Percentiles rank a stretch among this genome's conserved stretches.
Evolutionary conservation across 2,888 invertebrate genomes (phyloP).

Genomic region (Drosophila quinaria): DNA sequence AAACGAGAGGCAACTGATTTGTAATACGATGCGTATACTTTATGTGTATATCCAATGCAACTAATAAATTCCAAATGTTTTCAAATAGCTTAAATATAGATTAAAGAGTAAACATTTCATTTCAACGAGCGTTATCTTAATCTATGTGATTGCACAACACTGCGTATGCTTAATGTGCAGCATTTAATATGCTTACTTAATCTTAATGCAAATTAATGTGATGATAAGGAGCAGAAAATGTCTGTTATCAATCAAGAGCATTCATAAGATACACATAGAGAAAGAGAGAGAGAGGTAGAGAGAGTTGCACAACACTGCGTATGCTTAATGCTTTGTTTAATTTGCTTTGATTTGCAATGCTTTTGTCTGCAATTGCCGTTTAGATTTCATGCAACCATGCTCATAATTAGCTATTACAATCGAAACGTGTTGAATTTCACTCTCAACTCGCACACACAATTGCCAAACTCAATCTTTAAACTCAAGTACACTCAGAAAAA

Average conservation of each 20-base stretch:
- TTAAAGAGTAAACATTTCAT: slow-evolving; percentile 8
- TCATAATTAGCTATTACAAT: slow-evolving; percentile 43
- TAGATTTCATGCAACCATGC: slow-evolving; percentile 24
- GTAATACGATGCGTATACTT: slow-evolving; percentile 11
- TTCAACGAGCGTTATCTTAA: neutral
- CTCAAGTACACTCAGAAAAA: no score
- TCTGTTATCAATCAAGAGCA: neutral
- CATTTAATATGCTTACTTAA: neutral
- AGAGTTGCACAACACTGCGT: slow-evolving; percentile 29
- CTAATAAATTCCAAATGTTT: no score
- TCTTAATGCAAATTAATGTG: neutral
- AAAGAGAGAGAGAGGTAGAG: neutral
- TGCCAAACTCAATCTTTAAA: slow-evolving; percentile 7
- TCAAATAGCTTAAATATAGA: neutral
- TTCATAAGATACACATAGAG: neutral
- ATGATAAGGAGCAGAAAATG: neutral
- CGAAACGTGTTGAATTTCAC: slow-evolving; percentile 41
- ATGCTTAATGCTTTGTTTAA: slow-evolving; percentile 18
- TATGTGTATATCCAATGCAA: neutral
- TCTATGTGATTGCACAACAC: neutral
- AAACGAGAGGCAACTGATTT: slow-evolving; percentile 1
- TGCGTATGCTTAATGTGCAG: slow-evolving; percentile 9
- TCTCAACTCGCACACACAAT: slow-evolving; percentile 5
- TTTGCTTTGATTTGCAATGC: slow-evolving; percentile 15
- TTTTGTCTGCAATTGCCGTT: slow-evolving; percentile 24